These are phyloP conservation scores for Pseudococcus jackbeardsleyi DNA, from an alignment of 2,888 invertebrate species.

Conservation along the genomic window DNA sequence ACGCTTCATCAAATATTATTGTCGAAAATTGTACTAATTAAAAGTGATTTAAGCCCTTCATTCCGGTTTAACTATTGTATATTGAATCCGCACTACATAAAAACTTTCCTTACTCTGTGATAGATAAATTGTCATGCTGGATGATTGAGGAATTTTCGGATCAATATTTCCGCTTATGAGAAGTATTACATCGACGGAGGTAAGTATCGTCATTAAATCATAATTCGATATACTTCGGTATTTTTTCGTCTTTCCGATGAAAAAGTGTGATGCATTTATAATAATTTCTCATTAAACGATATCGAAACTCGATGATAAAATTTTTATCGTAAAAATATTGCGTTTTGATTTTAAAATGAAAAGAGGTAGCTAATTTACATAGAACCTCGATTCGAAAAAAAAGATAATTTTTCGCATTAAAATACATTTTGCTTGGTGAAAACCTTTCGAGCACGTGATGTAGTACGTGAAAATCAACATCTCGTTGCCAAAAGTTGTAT, in stretches of 20 bases:
- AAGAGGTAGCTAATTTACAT: conserved; percentile 1
- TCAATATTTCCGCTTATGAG: not conserved
- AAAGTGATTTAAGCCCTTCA: conserved; percentile 40
- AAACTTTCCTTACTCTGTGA: not conserved
- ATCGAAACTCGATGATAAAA: not conserved
- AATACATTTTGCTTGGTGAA: not conserved
- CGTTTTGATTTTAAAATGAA: conserved; percentile 12
- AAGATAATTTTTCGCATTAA: not conserved
- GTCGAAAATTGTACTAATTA: conserved; percentile 45
- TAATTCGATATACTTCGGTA: not conserved
- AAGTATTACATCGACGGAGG: not conserved
- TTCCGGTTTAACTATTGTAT: not conserved
- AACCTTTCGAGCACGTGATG: conserved; percentile 24
- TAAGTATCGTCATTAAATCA: not conserved
- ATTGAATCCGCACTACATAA: not conserved
- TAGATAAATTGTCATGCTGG: not conserved
- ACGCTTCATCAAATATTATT: conserved; percentile 47
- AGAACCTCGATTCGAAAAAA: conserved; percentile 23
- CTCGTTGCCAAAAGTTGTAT: not conserved
- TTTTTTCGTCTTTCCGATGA: not conserved
- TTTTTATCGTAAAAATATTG: not conserved
- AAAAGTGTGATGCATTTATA: not conserved
- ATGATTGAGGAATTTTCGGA: not conserved
- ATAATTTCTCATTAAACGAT: not conserved
- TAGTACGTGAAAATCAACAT: not conserved